phyloP scores from a whole-genome alignment of 1,140 invertebrate genomes.

The Aphelenchoides besseyi region DNA sequence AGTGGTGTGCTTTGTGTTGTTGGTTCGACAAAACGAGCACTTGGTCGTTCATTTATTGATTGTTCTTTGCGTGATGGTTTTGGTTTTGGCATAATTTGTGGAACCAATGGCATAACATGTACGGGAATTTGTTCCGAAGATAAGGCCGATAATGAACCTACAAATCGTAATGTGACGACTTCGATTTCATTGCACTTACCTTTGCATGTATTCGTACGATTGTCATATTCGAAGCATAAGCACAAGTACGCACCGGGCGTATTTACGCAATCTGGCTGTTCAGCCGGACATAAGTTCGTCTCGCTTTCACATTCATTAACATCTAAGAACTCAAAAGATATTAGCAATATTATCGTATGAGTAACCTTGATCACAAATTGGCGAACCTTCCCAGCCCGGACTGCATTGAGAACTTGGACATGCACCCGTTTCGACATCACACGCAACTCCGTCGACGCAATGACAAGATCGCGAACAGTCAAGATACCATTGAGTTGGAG shows the following conservation, averaged over 20 bases:
- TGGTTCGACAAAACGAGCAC: constrained; percentile 9
- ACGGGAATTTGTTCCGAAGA: constrained; percentile 26
- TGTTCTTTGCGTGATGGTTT: constrained; percentile 6
- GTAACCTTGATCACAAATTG: constrained; percentile 43
- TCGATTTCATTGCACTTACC: constrained; percentile 14
- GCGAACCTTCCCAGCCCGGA: constrained; percentile 45
- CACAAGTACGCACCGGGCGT: constrained; percentile 53
- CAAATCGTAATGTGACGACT: background rate
- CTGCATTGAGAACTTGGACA: constrained; percentile 45
- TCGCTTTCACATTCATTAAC: constrained; percentile 45
- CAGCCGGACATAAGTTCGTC: constrained; percentile 36
- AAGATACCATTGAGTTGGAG: constrained; percentile 46
- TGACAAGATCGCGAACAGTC: constrained; percentile 48
- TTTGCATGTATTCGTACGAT: constrained; percentile 43
- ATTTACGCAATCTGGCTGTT: constrained; percentile 55
- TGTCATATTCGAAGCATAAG: constrained; percentile 54
- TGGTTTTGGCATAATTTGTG: constrained; percentile 25
- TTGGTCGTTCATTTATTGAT: constrained; percentile 13
- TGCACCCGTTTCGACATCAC: constrained; percentile 43
- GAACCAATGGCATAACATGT: constrained; percentile 28
- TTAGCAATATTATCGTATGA: constrained; percentile 12
- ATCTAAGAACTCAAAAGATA: constrained; percentile 36
- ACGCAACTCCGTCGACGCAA: constrained; percentile 39
- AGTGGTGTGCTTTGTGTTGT: constrained; percentile 24
- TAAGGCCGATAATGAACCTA: constrained; percentile 21